phyloP scores from a whole-genome alignment of 2,113 vertebrate genomes.

The Pogonocichla stellata region DNA sequence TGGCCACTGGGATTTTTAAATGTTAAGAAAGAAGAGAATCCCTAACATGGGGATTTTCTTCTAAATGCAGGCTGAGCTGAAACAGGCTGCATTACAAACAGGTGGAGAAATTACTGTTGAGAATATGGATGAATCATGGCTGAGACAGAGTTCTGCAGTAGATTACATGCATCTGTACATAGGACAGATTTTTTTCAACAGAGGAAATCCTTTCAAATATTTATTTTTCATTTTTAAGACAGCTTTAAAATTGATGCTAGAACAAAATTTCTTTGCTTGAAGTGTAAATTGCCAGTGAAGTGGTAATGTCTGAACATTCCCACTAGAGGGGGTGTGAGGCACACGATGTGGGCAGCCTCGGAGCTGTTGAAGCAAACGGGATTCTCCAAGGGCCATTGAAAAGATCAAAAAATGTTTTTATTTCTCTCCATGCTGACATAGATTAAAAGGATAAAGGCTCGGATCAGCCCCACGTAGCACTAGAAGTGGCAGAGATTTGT shows the following conservation, averaged over 20 bases:
- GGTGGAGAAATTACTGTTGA: neutral
- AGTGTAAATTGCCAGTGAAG: neutral
- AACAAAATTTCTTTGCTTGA: neutral
- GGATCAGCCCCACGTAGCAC: rapidly evolving
- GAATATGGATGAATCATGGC: neutral
- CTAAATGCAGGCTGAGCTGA: neutral
- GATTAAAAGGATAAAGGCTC: neutral
- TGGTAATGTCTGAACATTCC: neutral
- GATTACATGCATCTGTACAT: neutral
- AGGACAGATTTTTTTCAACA: neutral
- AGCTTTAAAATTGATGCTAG: neutral
- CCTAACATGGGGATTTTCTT: neutral
- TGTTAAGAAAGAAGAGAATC: neutral
- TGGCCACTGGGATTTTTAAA: neutral
- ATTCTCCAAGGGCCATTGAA: neutral
- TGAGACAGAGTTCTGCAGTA: neutral
- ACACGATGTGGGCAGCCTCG: rapidly evolving
- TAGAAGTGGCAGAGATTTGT: neutral
- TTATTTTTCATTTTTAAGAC: neutral
- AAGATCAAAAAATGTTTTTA: neutral
- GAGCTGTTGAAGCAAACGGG: rapidly evolving
- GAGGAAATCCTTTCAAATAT: neutral
- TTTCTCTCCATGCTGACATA: neutral
- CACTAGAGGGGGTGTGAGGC: neutral
- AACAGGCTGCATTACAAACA: neutral